phyloP scores from a whole-genome alignment of 2,888 invertebrate genomes.

The Autographa gamma region DNA sequence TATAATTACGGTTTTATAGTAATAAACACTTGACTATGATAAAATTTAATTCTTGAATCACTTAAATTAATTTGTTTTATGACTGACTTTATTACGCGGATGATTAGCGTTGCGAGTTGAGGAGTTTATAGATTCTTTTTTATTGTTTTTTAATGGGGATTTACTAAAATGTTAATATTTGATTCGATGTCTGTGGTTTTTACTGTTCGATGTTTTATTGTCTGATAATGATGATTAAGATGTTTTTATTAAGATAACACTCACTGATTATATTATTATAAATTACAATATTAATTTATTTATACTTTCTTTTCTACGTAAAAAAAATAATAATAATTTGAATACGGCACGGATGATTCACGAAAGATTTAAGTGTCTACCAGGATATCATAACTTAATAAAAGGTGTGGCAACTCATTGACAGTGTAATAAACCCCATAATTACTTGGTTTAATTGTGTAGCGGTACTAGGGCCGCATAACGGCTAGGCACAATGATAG shows the following conservation, averaged over 20 bases:
- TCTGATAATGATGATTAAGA: neutral
- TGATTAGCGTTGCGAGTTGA: neutral
- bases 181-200: neutral
- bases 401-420: constrained; percentile 43
- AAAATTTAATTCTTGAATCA: constrained; percentile 1
- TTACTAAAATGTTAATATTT: neutral
- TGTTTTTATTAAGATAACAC: too few species aligned
- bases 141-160: constrained; percentile 1
- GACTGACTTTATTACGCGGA: neutral
- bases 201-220: neutral
- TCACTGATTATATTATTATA: too few species aligned
- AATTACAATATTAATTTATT: too few species aligned
- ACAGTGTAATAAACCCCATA: constrained; percentile 63
- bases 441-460: constrained; percentile 71
- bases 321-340: too few species aligned
- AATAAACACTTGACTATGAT: constrained; percentile 40
- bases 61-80: neutral
- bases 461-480: constrained; percentile 73
- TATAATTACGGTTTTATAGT: constrained; percentile 45
- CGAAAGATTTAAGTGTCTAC: neutral
- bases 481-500: constrained; percentile 62
- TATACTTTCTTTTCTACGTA: too few species aligned
- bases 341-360: neutral
- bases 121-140: neutral
- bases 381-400: constrained; percentile 26